Percentiles rank a stretch among this genome's conserved stretches.
phyloP scores from a whole-genome alignment of 2,113 vertebrate species.

The Blennius ocellaris region DNA sequence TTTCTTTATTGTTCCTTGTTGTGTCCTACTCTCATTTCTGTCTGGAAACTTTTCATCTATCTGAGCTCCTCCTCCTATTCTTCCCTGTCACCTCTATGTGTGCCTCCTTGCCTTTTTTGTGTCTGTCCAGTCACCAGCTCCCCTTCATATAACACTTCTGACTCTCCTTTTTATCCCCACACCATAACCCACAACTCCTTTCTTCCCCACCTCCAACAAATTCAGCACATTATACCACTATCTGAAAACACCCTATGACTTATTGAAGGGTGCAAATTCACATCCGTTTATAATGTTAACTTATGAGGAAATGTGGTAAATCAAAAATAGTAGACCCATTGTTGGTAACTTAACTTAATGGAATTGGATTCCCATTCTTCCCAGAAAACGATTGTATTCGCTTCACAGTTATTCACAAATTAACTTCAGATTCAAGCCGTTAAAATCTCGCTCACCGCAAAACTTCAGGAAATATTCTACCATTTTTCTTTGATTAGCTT shows the following conservation, averaged over 20 bases:
- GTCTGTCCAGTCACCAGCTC: slow-evolving; percentile 2
- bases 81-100: slow-evolving; percentile 21
- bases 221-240: not conserved
- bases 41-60: slow-evolving; percentile 52
- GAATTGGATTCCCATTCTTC: not conserved
- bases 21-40: slow-evolving; percentile 34
- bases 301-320: not conserved
- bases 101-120: slow-evolving; percentile 12
- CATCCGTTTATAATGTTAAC: not conserved
- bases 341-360: slow-evolving; percentile 1
- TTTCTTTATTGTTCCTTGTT: slow-evolving; percentile 44
- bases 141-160: slow-evolving; percentile 23
- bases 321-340: not conserved
- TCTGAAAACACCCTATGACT: not conserved
- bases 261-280: not conserved
- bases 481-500: slow-evolving; percentile 6
- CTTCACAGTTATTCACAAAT: slow-evolving; percentile 2
- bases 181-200: not conserved
- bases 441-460: not conserved
- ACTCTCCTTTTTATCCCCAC: not conserved
- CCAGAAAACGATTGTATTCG: not conserved
- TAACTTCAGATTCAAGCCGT: not conserved
- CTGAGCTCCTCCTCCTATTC: slow-evolving; percentile 33
- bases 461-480: not conserved
- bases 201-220: not conserved